Conservation (phyloP, 2,888 invertebrate species). For the Mythimna pallens region DNA sequence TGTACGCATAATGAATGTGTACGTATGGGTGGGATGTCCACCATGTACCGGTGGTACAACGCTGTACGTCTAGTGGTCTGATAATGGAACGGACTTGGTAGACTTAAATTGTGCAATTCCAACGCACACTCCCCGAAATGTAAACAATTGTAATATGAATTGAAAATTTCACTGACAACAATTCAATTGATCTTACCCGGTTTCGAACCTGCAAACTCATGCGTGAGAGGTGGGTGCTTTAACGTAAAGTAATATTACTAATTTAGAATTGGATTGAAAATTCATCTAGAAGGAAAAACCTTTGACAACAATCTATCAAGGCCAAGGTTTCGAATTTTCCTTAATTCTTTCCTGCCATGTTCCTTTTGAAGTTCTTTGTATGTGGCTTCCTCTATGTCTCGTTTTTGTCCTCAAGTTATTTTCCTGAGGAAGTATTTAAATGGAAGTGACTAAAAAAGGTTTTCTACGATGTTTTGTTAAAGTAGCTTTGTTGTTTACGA, state of each 20-base stretch:
- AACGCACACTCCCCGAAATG: too few relatives aligned
- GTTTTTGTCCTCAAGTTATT: background rate
- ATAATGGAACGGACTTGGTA: too few relatives aligned
- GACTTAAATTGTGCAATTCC: too few relatives aligned
- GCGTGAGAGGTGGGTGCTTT: too few relatives aligned
- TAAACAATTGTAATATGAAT: too few relatives aligned
- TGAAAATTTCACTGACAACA: too few relatives aligned
- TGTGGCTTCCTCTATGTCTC: slow-evolving; percentile 6
- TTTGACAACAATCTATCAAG: slow-evolving; percentile 5
- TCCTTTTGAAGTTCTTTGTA: slow-evolving; percentile 13
- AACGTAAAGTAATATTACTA: too few relatives aligned
- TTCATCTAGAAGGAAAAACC: slow-evolving; percentile 9
- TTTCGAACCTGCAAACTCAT: too few relatives aligned
- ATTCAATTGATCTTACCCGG: too few relatives aligned
- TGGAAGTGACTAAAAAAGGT: background rate
- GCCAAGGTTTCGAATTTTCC: slow-evolving; percentile 7
- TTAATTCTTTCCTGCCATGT: slow-evolving; percentile 15
- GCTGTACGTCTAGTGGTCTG: too few relatives aligned
- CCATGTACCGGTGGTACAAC: too few relatives aligned
- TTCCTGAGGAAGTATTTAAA: slow-evolving; percentile 1
- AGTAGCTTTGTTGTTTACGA: background rate
- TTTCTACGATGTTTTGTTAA: background rate
- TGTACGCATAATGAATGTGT: too few relatives aligned
- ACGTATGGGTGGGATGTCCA: background rate
- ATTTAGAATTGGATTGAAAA: background rate